phyloP scores from a whole-genome alignment of 1,140 invertebrate species.

The Capitella teleta region DNA sequence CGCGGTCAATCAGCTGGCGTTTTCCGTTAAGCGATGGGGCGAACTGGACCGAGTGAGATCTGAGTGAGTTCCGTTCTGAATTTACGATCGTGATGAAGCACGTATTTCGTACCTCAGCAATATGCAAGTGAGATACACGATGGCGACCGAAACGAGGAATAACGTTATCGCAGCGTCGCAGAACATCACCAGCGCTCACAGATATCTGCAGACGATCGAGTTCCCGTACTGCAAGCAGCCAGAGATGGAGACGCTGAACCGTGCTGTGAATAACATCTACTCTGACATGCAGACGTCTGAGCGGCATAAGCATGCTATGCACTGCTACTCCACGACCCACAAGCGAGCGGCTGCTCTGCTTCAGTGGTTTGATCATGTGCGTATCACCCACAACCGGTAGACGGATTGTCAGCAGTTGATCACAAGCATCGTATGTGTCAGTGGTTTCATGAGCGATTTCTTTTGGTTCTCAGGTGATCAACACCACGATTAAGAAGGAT shows the following conservation, averaged over 20 bases:
- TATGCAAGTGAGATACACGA: slow-evolving; percentile 35
- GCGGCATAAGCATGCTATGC: slow-evolving; percentile 44
- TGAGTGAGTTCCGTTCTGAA: neutral
- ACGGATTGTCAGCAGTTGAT: too few species aligned
- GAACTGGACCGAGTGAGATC: slow-evolving; percentile 32
- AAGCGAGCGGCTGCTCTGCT: slow-evolving; percentile 45
- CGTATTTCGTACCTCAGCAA: slow-evolving; percentile 24
- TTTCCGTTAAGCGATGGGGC: slow-evolving; percentile 44
- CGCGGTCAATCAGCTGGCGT: slow-evolving; percentile 44
- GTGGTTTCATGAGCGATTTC: neutral
- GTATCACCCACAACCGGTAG: too few species aligned
- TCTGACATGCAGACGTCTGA: slow-evolving; percentile 48
- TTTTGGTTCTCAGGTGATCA: slow-evolving; percentile 29
- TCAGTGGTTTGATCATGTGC: slow-evolving; percentile 52
- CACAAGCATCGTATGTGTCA: too few species aligned
- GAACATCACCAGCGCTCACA: slow-evolving; percentile 48
- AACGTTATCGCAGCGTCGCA: slow-evolving; percentile 50
- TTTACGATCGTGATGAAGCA: neutral
- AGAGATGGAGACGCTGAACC: slow-evolving; percentile 47
- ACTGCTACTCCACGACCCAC: slow-evolving; percentile 47
- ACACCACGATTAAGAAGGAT: slow-evolving; percentile 37
- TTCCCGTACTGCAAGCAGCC: slow-evolving; percentile 52
- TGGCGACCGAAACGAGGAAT: slow-evolving; percentile 49
- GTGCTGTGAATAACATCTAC: slow-evolving; percentile 49
- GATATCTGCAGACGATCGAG: slow-evolving; percentile 47